Evolutionary conservation across 2,113 vertebrate genomes (phyloP), one percentile per base, ranked within the genome.

Genomic region (Aplodontia rufa): DNA sequence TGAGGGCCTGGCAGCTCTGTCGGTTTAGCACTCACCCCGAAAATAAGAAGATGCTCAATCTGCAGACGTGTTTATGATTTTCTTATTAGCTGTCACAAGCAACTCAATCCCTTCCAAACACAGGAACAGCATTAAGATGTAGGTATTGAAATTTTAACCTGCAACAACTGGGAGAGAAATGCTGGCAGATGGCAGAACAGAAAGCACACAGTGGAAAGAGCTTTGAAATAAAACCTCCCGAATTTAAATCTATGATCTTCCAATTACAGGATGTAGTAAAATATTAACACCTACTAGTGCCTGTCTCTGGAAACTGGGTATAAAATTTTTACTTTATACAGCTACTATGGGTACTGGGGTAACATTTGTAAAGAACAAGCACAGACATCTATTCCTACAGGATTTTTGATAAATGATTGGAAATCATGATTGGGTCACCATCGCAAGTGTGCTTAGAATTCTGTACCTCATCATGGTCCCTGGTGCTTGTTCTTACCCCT

Each of bases 31-130:
- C 32, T 82, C 40, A 64, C 62, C 68, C 66, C 30, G 74, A 51
- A 95, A 76, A 92, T n/a, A 78, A 92, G 91, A 60, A 79, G 16
- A n/a, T 0, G 14, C 14, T 90, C 72, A 4, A 17, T 53, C 85
- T 80, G 93, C 22, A 84, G 68, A 45, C 51, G 24, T 32, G 71
- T 51, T 95, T 82, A 75, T 76, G 92, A 95, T 92, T 94, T 87
- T 74, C 68, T 76, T 68, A 96, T 66, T 93, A 92, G 58, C 42
- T 81, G 95, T 58, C 92, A 64, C 55, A 78, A 94, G 71, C 76
- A 68, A 40, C 42, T 47, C 89, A 68, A 91, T 30, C 40, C 71
- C 40, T 82, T 72, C 66, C 58, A 92, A 87, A 90, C 28, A 49
- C 0, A 75, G 13, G 37, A 90, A 90, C 28, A 80, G 42, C 80